phyloP scores from a whole-genome alignment of 1,140 invertebrate species.

The Muscidifurax raptorellus region DNA sequence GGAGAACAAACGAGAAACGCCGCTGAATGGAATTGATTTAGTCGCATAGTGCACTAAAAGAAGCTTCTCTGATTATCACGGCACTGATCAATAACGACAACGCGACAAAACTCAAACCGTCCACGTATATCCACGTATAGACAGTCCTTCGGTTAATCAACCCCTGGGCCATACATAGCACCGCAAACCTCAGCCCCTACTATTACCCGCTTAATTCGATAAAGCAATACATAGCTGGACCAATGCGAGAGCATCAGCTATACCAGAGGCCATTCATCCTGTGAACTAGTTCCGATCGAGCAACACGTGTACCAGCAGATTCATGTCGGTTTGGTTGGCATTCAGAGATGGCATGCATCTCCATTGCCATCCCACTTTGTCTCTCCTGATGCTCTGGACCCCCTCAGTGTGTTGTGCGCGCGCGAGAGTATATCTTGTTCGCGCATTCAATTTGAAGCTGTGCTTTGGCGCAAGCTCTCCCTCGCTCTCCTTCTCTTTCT shows the following conservation, averaged over 20 bases:
- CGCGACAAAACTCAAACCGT: not conserved
- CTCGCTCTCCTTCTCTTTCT: not conserved
- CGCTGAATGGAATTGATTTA: too few relatives aligned
- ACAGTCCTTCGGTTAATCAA: constrained; percentile 1
- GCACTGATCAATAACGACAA: not conserved
- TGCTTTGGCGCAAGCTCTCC: not conserved
- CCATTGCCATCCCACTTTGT: not conserved
- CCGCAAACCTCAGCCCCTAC: not conserved
- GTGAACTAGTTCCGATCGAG: not conserved
- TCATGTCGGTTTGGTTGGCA: constrained; percentile 14
- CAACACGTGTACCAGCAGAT: constrained; percentile 26
- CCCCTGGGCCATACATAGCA: not conserved
- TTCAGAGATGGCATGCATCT: constrained; percentile 15
- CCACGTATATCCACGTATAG: not conserved
- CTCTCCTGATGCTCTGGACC: not conserved
- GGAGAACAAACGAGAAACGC: too few relatives aligned
- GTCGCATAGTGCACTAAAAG: too few relatives aligned
- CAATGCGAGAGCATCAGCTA: not conserved
- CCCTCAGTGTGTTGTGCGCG: not conserved
- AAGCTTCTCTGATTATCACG: too few relatives aligned
- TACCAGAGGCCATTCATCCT: constrained; percentile 14
- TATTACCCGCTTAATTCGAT: constrained; percentile 39
- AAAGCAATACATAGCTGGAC: not conserved
- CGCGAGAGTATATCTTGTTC: not conserved
- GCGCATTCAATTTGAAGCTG: constrained; percentile 14